Evolutionary conservation across 64 coral and sea anemone species (phyloP).

Genomic region (Montipora foliosa): DNA sequence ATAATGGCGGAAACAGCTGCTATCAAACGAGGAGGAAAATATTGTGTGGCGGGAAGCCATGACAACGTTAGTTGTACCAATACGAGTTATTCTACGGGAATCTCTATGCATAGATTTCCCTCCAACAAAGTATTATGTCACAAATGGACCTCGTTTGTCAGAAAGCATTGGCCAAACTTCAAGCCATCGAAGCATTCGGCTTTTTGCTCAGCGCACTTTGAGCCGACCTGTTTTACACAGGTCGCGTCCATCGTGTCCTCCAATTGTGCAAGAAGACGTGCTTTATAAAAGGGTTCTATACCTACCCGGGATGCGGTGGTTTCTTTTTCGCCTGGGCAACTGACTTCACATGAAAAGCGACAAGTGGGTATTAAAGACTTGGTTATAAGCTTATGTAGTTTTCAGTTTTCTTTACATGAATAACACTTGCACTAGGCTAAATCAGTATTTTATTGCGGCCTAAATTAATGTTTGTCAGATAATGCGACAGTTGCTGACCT

Average conservation of each 20-base stretch:
- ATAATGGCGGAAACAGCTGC: too few relatives aligned
- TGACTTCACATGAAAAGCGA: background rate
- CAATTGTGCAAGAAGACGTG: constrained; percentile 16
- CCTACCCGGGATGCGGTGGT: background rate
- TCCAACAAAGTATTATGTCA: too few relatives aligned
- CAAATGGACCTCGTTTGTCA: too few relatives aligned
- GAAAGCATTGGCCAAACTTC: too few relatives aligned
- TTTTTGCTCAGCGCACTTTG: background rate
- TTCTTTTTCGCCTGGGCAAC: constrained; percentile 13
- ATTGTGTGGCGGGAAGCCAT: too few relatives aligned
- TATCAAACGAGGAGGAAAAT: too few relatives aligned
- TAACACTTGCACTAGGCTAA: background rate
- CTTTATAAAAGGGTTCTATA: constrained; percentile 16
- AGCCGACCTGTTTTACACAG: too few relatives aligned
- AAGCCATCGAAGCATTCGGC: background rate
- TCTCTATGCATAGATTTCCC: too few relatives aligned
- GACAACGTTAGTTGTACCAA: too few relatives aligned
- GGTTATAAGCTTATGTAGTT: background rate
- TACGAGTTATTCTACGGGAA: too few relatives aligned
- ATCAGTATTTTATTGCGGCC: background rate
- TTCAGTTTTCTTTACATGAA: background rate
- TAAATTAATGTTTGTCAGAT: too few relatives aligned
- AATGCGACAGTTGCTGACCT: too few relatives aligned
- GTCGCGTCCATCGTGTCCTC: constrained; percentile 3
- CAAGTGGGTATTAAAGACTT: constrained; percentile 12